Evolutionary conservation across 2,113 vertebrate species (phyloP), one percentile per base, ranked within the genome.

Genomic region (Tor tambroides): DNA sequence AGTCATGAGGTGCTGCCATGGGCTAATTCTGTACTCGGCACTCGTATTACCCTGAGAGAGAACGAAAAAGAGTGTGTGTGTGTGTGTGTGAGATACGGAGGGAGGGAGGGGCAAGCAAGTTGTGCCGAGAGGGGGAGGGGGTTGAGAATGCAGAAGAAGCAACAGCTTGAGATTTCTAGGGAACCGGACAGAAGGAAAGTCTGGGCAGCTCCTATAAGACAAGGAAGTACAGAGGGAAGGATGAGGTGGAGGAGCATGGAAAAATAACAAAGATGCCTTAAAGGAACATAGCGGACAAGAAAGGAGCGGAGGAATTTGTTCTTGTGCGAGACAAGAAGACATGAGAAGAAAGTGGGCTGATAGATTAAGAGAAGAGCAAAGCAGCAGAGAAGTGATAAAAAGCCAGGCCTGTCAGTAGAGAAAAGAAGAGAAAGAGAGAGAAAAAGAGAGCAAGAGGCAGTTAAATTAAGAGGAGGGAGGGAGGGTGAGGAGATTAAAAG

Each of bases 11-110:
- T 75, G 90, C 67, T 76, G 90, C 89, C 87, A 89, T 83, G 86
- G 82, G 88, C 91, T 93, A 93, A 95, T 92, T 94, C 90, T 90
- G 94, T 89, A 84, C 88, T 30, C 80, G 71, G 59, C 84, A 91
- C 92, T 94, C 93, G 80, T 91, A 89, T 95, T 94, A 95, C 93
- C 51, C 67, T 86, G 88, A 75, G 54, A 83, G 88, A 89, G 87
- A 91, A 91, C n/a, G 82, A 89, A 84, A 91, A 89, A 86, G 87
- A 46, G 85, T 61, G 84, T 84, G 49, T 82, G 32, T 35, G 88
- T 51, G 15, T 82, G 81, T 85, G 85, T 86, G 92, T 32, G 87
- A 90, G 84, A 88, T 88, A 86, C 80, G 19, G 79, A 54, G 75
- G 15, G 79, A 54, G 78, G 83, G 87, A 88, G 89, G 89, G 85